These are phyloP conservation scores for Aspidoscelis tigris DNA, from an alignment of 2,113 vertebrate species.

Conservation along the genomic window DNA sequence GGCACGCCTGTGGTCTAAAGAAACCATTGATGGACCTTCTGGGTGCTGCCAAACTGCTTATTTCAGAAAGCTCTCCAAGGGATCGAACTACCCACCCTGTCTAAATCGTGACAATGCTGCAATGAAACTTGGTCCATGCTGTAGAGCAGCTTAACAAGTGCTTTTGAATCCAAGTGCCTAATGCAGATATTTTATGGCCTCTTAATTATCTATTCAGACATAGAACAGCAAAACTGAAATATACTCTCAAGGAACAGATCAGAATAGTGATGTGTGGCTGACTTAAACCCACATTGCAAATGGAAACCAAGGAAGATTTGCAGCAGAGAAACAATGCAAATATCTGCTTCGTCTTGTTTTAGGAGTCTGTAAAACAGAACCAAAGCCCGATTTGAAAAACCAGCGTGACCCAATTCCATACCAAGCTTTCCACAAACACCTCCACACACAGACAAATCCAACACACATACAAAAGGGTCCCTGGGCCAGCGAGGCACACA, in stretches of 20 bases:
- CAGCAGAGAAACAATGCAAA: neutral
- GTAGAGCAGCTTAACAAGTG: neutral
- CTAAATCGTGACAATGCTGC: neutral
- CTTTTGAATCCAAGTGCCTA: neutral
- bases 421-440: neutral
- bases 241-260: neutral
- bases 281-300: no score
- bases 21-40: neutral
- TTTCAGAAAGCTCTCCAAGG: neutral
- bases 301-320: rapidly evolving
- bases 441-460: neutral
- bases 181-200: neutral
- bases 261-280: no score
- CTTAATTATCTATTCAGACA: neutral
- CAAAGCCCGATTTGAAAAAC: neutral
- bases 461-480: neutral
- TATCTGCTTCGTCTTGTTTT: neutral
- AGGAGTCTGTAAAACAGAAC: neutral
- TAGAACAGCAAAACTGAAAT: neutral
- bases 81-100: neutral
- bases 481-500: neutral
- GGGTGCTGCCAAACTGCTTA: rapidly evolving
- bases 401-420: neutral
- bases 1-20: neutral
- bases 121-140: neutral